Evolutionary conservation across 2,888 invertebrate genomes (phyloP), one percentile per base, ranked within the genome.

Genomic region (Sylvicola fuscatus): DNA sequence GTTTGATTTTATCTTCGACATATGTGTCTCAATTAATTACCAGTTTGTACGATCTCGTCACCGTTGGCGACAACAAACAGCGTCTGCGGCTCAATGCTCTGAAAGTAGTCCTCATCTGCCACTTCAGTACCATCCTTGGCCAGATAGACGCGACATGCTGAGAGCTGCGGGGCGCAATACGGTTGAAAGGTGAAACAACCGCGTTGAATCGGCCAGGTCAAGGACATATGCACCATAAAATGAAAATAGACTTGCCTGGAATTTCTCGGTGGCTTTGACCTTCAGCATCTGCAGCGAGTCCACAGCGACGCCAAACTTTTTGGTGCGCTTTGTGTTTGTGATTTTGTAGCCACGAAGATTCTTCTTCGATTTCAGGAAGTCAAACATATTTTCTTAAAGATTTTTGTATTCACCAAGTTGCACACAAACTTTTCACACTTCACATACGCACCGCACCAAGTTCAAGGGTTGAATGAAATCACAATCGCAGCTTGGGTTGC

Each of bases 91-190:
- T 77, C 72, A 36, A 86, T 49, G 1, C 77, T 78, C 41, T 62
- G 57, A 46, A 84, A 72, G 52, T 83, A 86, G 26, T 78, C 79
- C 44, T 84, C 77, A 45, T 74, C 78, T 32, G 72, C 70, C 13
- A 81, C 68, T 44, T 68, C 61, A 21, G 76, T 75, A 35, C 80
- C 80, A 55, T 81, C 79, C 43, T 65, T 62, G 14, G 70, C 66
- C 40, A 70, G 61, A 51, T 61, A 69, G 28, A 70, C 56, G 38
- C 64, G 60, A 46, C 65, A 63, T 35, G 55, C 47, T 41, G 46
- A 42, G 33, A 55, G 46, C 58, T 58, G 26, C 16, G 42, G 38
- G 17, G 6, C n/a, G 29, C 29, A 29, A 8, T 29, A 8, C 6
- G n/a, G 21, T 21, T 21, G 21, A 21, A 21, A 21, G 21, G 21